These are phyloP conservation scores for Morelia viridis DNA, from an alignment of 2,797 vertebrate species.

Conservation along the genomic window DNA sequence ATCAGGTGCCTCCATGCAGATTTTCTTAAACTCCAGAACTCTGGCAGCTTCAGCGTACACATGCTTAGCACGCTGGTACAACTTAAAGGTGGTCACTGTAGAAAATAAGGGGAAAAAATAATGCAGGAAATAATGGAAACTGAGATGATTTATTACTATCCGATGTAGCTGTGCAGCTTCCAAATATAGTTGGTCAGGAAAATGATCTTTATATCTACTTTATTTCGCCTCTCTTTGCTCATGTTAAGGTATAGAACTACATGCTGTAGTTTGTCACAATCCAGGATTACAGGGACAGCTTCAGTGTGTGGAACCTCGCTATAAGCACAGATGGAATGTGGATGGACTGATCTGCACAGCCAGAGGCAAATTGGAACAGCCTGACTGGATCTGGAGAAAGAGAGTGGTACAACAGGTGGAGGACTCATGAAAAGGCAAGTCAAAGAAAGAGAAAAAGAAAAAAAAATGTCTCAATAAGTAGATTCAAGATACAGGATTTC, in stretches of 20 bases:
- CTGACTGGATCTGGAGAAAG: background rate
- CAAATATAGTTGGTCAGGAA: background rate
- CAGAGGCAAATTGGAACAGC: background rate
- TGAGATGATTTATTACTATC: background rate
- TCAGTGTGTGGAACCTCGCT: background rate
- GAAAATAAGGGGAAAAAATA: background rate
- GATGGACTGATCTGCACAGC: background rate
- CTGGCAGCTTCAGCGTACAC: constrained; percentile 92
- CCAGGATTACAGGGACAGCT: background rate
- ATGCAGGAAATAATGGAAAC: background rate
- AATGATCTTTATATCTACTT: background rate
- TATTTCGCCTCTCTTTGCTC: background rate
- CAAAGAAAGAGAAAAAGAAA: background rate
- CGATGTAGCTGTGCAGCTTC: background rate
- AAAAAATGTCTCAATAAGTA: background rate
- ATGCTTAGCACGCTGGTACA: constrained; percentile 90
- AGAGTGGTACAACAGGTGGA: background rate
- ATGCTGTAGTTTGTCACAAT: background rate
- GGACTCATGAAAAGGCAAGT: background rate
- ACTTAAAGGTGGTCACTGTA: constrained; percentile 83
- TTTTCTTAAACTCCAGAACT: constrained; percentile 85
- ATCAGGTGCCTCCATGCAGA: constrained; percentile 81
- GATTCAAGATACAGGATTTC: background rate
- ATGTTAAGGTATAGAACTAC: background rate
- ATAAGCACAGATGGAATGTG: background rate